Evolutionary conservation across 2,888 invertebrate species (phyloP).

Genomic region (Eupithecia abbreviata): DNA sequence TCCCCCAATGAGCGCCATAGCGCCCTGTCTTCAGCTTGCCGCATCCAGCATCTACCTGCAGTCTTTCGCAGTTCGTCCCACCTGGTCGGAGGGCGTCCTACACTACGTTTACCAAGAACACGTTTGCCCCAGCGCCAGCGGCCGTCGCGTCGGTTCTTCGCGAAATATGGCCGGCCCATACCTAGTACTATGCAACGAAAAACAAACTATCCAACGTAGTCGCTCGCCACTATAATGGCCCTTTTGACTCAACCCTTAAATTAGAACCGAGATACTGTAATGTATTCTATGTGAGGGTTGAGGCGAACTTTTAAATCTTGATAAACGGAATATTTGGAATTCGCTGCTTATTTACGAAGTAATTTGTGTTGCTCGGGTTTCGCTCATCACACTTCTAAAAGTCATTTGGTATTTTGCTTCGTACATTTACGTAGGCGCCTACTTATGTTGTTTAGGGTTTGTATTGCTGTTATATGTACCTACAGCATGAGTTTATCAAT

Average conservation of each 20-base stretch:
- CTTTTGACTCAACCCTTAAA: conserved; percentile 1
- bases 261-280: not conserved
- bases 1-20: too few relatives aligned
- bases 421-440: not conserved
- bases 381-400: conserved; percentile 12
- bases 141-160: too few relatives aligned
- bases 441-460: not conserved
- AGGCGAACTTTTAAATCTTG: conserved; percentile 23
- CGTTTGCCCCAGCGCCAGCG: too few relatives aligned
- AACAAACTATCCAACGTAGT: not conserved
- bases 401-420: not conserved
- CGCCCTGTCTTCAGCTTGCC: too few relatives aligned
- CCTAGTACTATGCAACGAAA: not conserved
- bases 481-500: too few relatives aligned
- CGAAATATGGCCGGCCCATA: too few relatives aligned
- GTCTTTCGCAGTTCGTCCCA: too few relatives aligned
- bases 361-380: conserved; percentile 5
- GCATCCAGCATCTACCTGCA: too few relatives aligned
- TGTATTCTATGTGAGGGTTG: not conserved
- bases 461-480: not conserved
- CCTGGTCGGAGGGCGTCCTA: too few relatives aligned
- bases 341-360: conserved; percentile 12
- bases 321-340: conserved; percentile 19
- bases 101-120: too few relatives aligned
- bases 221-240: not conserved